Evolutionary conservation across 2,113 vertebrate genomes (phyloP).

Genomic region (Carollia perspicillata): DNA sequence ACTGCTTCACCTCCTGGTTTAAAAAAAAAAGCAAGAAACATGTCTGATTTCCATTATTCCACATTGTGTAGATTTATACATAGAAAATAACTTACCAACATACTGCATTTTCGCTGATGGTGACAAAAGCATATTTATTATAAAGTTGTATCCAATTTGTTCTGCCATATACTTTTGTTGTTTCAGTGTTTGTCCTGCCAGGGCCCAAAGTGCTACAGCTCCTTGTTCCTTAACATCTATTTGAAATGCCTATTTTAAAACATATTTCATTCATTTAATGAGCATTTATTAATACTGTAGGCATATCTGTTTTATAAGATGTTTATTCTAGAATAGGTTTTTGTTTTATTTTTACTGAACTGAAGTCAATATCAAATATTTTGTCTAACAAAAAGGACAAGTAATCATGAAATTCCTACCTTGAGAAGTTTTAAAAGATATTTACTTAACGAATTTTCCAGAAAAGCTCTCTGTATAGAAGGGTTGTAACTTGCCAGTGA

Average conservation of each 20-base stretch:
- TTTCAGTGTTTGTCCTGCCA: conserved; percentile 83
- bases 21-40: conserved; percentile 26
- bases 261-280: neutral
- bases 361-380: neutral
- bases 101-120: conserved; percentile 87
- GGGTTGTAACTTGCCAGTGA: conserved; percentile 79
- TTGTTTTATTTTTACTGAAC: neutral
- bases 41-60: neutral
- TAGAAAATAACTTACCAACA: conserved; percentile 78
- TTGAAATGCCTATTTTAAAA: conserved; percentile 81
- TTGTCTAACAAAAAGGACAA: neutral
- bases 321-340: neutral
- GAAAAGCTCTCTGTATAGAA: conserved; percentile 80
- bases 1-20: conserved; percentile 80
- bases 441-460: conserved; percentile 74
- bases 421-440: conserved; percentile 84
- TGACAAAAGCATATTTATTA: conserved; percentile 85
- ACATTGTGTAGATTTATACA: neutral
- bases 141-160: conserved; percentile 83
- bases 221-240: conserved; percentile 83
- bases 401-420: conserved; percentile 68
- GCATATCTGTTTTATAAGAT: neutral
- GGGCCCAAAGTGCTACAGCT: conserved; percentile 82
- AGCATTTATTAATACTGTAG: neutral
- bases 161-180: conserved; percentile 85